These are phyloP conservation scores for Murina feae DNA, from an alignment of 2,113 vertebrate genomes.

Conservation along the genomic window DNA sequence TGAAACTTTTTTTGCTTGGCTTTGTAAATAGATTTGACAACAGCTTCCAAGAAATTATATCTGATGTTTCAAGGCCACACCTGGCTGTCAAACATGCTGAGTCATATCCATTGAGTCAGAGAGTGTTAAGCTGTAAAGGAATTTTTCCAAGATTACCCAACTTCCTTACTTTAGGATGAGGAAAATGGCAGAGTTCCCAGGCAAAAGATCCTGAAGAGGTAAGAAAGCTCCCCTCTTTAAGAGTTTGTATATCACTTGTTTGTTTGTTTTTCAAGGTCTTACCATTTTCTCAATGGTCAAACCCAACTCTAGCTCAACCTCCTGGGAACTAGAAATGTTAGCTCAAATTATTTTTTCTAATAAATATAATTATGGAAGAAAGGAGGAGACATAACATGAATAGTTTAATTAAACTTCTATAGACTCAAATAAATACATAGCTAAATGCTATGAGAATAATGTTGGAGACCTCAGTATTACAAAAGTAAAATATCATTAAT, in stretches of 20 bases:
- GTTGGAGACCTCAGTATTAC: background rate
- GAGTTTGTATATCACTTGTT: background rate
- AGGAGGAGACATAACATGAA: background rate
- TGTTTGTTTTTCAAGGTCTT: background rate
- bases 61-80: slow-evolving; percentile 53
- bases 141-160: slow-evolving; percentile 34
- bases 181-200: background rate
- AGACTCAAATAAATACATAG: background rate
- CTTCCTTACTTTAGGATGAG: background rate
- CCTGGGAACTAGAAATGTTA: background rate
- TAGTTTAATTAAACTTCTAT: background rate
- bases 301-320: background rate
- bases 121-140: background rate
- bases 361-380: background rate
- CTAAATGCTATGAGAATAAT: background rate
- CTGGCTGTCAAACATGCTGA: slow-evolving; percentile 42
- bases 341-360: background rate
- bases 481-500: background rate
- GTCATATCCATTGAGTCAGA: slow-evolving; percentile 48
- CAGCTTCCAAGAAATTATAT: slow-evolving; percentile 60
- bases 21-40: slow-evolving; percentile 58
- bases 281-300: background rate
- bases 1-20: slow-evolving; percentile 31
- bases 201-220: background rate
- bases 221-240: background rate